Conservation (phyloP, 2,797 vertebrate species). For the Vipera ursinii region DNA sequence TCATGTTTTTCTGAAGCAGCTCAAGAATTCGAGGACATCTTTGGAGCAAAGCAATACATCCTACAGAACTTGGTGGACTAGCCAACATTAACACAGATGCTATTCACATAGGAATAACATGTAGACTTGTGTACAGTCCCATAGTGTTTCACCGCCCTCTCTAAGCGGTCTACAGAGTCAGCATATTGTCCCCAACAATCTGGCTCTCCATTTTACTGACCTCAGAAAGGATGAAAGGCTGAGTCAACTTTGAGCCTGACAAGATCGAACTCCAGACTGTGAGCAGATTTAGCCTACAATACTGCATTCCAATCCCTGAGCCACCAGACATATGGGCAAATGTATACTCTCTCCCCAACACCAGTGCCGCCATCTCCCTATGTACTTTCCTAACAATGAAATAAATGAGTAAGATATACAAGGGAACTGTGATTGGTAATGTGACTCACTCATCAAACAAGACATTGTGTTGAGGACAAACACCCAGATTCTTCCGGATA, state of each 20-base stretch:
- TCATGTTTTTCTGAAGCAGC: neutral
- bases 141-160: neutral
- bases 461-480: slow-evolving; percentile 98
- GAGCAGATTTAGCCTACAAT: neutral
- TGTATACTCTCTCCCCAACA: neutral
- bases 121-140: neutral
- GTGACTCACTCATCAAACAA: slow-evolving; percentile 92
- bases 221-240: neutral
- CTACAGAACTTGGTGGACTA: neutral
- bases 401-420: neutral
- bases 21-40: neutral
- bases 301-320: neutral
- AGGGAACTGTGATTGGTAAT: accelerated
- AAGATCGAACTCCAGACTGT: neutral
- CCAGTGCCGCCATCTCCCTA: neutral
- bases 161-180: neutral
- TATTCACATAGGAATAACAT: neutral
- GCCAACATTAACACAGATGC: neutral
- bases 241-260: neutral
- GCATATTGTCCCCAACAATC: neutral
- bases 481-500: slow-evolving; percentile 92
- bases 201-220: neutral
- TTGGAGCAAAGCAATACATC: neutral
- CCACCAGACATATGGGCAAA: neutral
- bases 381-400: neutral